A percentile compares a stretch with the other conserved stretches of the same genome.
phyloP scores from a whole-genome alignment of 2,888 invertebrate genomes.

The Dolomedes plantarius region DNA sequence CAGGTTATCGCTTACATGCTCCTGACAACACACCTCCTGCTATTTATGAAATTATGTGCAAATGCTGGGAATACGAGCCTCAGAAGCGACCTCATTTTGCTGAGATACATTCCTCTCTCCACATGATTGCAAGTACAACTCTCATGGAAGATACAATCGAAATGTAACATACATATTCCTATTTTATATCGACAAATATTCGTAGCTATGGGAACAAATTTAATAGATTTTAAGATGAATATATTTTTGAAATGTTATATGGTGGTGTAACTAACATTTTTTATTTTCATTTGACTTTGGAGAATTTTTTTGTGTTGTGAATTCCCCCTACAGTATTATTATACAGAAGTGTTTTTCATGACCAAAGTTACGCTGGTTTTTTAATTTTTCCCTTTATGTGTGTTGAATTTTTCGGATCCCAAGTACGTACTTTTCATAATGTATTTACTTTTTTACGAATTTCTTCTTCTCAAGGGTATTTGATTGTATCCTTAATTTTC shows the following conservation, averaged over 20 bases:
- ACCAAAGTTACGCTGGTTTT: too few species aligned
- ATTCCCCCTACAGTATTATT: neutral
- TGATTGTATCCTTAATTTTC: too few species aligned
- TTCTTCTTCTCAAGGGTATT: too few species aligned
- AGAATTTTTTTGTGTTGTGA: neutral
- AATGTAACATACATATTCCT: neutral
- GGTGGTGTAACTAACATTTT: neutral
- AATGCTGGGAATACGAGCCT: slow-evolving; percentile 95
- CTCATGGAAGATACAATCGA: slow-evolving; percentile 44
- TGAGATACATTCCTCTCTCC: slow-evolving; percentile 81
- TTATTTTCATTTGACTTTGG: neutral
- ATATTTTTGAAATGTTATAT: slow-evolving; percentile 12
- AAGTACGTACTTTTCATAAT: neutral
- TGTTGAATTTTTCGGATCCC: too few species aligned
- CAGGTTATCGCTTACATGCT: slow-evolving; percentile 95
- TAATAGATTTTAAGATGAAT: slow-evolving; percentile 15
- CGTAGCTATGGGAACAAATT: slow-evolving; percentile 17
- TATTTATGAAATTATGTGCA: slow-evolving; percentile 91
- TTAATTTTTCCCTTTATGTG: neutral
- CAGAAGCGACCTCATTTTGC: slow-evolving; percentile 94
- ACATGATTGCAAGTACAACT: slow-evolving; percentile 36
- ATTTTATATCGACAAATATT: neutral
- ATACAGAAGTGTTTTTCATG: neutral
- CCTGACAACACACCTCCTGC: slow-evolving; percentile 91
- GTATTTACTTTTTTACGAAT: neutral